A percentile compares a stretch with the other conserved stretches of the same genome.
phyloP scores from a whole-genome alignment of 2,888 invertebrate species.

The Ichneumoninae sp. region DNA sequence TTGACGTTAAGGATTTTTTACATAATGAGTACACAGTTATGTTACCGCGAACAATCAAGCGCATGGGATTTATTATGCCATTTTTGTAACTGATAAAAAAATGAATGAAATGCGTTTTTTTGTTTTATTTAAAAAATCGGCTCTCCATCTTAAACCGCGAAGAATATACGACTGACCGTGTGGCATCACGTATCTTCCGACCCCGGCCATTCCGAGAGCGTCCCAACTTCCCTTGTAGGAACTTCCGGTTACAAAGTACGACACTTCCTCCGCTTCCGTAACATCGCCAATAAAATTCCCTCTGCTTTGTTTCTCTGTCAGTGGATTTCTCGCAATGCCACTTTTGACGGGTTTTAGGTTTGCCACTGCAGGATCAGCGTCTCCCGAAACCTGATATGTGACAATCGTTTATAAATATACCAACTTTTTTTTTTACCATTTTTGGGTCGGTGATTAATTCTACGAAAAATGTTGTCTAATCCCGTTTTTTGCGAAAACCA shows the following conservation, averaged over 20 bases:
- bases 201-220: conserved; percentile 87
- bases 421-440: neutral
- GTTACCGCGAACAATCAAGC: too few relatives aligned
- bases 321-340: conserved; percentile 16
- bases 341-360: conserved; percentile 14
- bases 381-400: conserved; percentile 22
- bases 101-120: neutral
- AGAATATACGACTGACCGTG: conserved; percentile 84
- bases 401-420: neutral
- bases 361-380: conserved; percentile 19
- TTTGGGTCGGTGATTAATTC: neutral
- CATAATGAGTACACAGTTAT: too few relatives aligned
- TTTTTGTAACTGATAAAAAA: too few relatives aligned
- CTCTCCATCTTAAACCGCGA: neutral
- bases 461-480: neutral
- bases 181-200: conserved; percentile 87
- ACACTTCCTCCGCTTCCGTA: conserved; percentile 54
- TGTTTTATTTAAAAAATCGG: neutral
- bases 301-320: conserved; percentile 20
- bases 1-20: too few relatives aligned
- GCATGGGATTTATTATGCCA: too few relatives aligned
- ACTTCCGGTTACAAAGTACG: conserved; percentile 86
- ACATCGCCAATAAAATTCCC: conserved; percentile 62
- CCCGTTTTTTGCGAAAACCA: neutral
- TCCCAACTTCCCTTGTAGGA: conserved; percentile 87